Evolutionary conservation across 2,797 vertebrate genomes (phyloP).

Genomic region (Trachops cirrhosus): DNA sequence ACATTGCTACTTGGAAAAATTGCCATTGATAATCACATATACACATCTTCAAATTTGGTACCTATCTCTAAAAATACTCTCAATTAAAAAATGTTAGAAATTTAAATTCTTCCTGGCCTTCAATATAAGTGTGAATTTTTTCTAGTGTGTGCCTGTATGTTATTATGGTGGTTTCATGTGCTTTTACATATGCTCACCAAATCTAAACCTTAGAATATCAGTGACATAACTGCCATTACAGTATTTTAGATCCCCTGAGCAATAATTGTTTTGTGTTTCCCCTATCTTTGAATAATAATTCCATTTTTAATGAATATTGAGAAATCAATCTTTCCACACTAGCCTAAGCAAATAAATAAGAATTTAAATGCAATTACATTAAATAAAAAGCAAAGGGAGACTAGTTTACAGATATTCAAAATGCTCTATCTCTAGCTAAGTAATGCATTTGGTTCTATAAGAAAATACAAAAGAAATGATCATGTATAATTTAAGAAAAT

Average conservation of each 20-base stretch:
- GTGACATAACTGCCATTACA: neutral
- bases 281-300: slow-evolving; percentile 31
- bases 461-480: neutral
- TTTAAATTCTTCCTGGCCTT: neutral
- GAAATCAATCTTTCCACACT: neutral
- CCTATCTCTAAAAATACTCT: slow-evolving; percentile 37
- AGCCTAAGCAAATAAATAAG: neutral
- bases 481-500: neutral
- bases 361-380: neutral
- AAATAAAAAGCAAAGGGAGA: neutral
- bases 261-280: neutral
- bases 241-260: neutral
- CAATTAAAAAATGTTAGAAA: slow-evolving; percentile 42
- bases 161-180: neutral
- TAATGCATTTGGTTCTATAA: neutral
- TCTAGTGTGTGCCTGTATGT: slow-evolving; percentile 15
- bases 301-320: neutral
- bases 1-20: slow-evolving; percentile 56
- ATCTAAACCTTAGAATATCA: slow-evolving; percentile 36
- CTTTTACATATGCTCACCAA: slow-evolving; percentile 43
- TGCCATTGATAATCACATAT: slow-evolving; percentile 38
- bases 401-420: neutral
- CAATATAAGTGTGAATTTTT: slow-evolving; percentile 22
- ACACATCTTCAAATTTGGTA: slow-evolving; percentile 50
- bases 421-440: neutral